Evolutionary conservation across 2,113 vertebrate genomes (phyloP), one percentile per base, ranked within the genome.

Genomic region (Octodon degus): DNA sequence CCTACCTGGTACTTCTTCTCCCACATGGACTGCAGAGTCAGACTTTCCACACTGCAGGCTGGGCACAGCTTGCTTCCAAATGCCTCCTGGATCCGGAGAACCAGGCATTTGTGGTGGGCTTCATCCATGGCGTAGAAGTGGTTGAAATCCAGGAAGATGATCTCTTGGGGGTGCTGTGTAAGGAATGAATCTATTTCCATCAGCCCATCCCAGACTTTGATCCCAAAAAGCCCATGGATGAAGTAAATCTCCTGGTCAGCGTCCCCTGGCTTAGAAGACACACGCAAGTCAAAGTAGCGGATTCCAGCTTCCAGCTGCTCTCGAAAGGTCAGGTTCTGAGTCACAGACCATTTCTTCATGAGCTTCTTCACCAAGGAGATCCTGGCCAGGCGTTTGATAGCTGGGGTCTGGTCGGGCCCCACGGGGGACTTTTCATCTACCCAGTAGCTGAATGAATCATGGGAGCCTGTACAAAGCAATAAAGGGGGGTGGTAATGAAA

Each of bases 271-370:
- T 99, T 99, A 55, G 99, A 99, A 77, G 99, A 99, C 4, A 99
- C 99, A n/a, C 99, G 99, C 85, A 99, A 99, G 97, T 99, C 99
- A 77, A 99, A 99, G 98, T 99, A 99, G 74, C 99, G 99, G 84
- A 99, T 99, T 7, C 99, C 99, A 77, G 99, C 99, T 83, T 99
- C 99, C 62, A 99, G 97, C 96, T 99, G 99, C 97, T 99, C 99
- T 67, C 98, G 98, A 97, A 99, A 99, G 3, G 99, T 99, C 97
- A 99, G 98, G 77, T 99, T 99, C 98, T 99, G 99, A 53, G 99
- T 99, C 95, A 99, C 98, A 58, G 99, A 99, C 99, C 99, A 99
- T 90, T 99, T 99, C 98, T 99, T 99, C 98, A 99, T 99, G 34
- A 99, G 97, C 96, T 98, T 99, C 95, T 99, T 99, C 47, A 99